These are phyloP conservation scores for Phlogophora meticulosa DNA, from an alignment of 2,888 invertebrate genomes.

Conservation along the genomic window DNA sequence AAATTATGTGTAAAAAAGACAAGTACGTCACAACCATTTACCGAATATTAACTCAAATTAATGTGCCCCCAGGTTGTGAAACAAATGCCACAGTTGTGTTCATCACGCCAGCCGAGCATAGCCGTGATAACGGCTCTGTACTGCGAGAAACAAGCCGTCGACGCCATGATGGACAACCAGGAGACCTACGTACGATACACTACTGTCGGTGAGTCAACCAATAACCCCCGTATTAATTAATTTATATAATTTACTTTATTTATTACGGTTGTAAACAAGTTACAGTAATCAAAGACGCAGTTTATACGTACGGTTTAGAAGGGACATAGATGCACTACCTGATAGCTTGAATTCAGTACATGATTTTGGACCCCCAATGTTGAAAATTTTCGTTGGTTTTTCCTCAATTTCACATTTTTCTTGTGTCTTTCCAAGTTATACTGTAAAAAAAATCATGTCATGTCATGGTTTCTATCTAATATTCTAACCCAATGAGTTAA, in stretches of 20 bases:
- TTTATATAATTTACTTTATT: neutral
- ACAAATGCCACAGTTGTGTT: slow-evolving; percentile 98
- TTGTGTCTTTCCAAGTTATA: too few relatives aligned
- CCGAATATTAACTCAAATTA: neutral
- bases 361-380: too few relatives aligned
- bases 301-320: too few relatives aligned
- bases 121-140: slow-evolving; percentile 99
- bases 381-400: too few relatives aligned
- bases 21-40: neutral
- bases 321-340: too few relatives aligned
- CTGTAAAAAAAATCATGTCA: too few relatives aligned
- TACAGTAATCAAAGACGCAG: too few relatives aligned
- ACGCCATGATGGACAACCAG: slow-evolving; percentile 99
- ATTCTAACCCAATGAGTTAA: too few relatives aligned
- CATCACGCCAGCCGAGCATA: slow-evolving; percentile 98
- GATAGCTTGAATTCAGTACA: too few relatives aligned
- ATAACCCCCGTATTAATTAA: neutral
- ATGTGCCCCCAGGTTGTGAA: slow-evolving; percentile 93
- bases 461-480: too few relatives aligned
- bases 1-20: too few relatives aligned
- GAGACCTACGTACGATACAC: slow-evolving; percentile 99
- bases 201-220: slow-evolving; percentile 95
- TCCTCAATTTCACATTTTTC: too few relatives aligned
- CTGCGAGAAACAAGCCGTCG: slow-evolving; percentile 99
- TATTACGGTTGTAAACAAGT: neutral